Percentiles rank a stretch among this genome's conserved stretches.
Conservation (phyloP, 2,797 vertebrate species). For the Acanthornis magna region DNA sequence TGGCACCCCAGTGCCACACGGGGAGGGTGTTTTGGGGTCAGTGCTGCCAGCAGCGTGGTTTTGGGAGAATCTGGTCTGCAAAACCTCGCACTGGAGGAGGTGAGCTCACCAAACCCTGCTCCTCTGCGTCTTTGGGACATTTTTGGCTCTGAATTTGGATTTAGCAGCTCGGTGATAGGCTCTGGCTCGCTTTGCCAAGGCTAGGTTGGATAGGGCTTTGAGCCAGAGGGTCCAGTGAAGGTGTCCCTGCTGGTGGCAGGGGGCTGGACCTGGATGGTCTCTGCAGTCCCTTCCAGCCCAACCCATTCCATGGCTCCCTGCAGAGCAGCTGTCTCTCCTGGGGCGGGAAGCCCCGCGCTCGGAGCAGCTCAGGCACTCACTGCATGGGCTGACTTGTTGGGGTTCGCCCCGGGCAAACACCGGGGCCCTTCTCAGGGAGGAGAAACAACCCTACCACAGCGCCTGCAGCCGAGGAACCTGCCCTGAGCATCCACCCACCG, state of each 20-base stretch:
- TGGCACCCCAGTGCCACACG: accelerated
- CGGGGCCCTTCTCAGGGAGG: background rate
- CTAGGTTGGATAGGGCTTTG: too few relatives aligned
- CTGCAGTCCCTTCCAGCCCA: background rate
- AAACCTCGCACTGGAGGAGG: accelerated
- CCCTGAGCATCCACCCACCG: background rate
- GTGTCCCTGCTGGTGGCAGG: background rate
- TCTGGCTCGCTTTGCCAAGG: background rate
- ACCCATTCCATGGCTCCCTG: background rate
- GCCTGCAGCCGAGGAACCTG: background rate
- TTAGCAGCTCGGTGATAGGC: background rate
- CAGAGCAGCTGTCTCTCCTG: background rate
- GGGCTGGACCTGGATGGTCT: background rate
- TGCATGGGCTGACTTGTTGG: constrained; percentile 36
- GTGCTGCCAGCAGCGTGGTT: accelerated
- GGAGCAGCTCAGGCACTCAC: background rate
- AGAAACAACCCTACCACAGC: background rate
- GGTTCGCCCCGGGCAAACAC: background rate
- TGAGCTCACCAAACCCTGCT: accelerated
- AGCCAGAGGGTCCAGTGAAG: background rate
- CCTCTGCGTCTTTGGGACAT: background rate
- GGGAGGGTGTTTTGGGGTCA: background rate
- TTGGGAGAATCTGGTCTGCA: background rate
- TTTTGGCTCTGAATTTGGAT: background rate
- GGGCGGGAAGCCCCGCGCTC: background rate